A percentile compares a stretch with the other conserved stretches of the same genome.
These are phyloP conservation scores for Herminia tarsipennalis DNA, from an alignment of 2,888 invertebrate genomes.

Conservation along the genomic window DNA sequence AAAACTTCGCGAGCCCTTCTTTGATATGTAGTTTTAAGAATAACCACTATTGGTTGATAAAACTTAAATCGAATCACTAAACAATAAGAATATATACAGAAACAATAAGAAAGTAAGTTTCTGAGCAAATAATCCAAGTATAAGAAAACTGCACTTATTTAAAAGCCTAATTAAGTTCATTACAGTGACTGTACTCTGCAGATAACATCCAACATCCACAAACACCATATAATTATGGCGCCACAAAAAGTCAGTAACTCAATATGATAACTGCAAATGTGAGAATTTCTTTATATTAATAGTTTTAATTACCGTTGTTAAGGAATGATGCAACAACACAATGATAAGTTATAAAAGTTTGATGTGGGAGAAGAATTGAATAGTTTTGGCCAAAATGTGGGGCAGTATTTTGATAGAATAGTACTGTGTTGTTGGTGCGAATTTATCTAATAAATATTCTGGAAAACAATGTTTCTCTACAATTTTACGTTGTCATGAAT, in stretches of 20 bases:
- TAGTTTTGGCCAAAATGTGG: no score
- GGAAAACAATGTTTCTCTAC: no score
- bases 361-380: not conserved
- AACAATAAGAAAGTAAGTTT: not conserved
- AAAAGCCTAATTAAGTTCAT: not conserved
- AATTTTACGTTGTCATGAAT: no score
- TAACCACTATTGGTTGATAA: not conserved
- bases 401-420: no score
- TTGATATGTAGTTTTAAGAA: no score
- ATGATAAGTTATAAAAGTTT: not conserved
- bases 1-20: no score
- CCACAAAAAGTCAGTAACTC: constrained; percentile 1
- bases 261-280: constrained; percentile 7
- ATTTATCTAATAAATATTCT: no score
- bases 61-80: no score
- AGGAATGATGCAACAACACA: constrained; percentile 1
- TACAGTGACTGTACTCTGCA: not conserved
- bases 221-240: not conserved
- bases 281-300: constrained; percentile 6
- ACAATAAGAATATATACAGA: no score
- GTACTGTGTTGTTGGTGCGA: no score
- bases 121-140: no score
- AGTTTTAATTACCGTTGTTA: constrained; percentile 5
- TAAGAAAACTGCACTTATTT: not conserved
- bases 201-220: constrained; percentile 5